Evolutionary conservation across 2,888 invertebrate species (phyloP), one percentile per base, ranked within the genome.

Genomic region (Thalpophila matura): DNA sequence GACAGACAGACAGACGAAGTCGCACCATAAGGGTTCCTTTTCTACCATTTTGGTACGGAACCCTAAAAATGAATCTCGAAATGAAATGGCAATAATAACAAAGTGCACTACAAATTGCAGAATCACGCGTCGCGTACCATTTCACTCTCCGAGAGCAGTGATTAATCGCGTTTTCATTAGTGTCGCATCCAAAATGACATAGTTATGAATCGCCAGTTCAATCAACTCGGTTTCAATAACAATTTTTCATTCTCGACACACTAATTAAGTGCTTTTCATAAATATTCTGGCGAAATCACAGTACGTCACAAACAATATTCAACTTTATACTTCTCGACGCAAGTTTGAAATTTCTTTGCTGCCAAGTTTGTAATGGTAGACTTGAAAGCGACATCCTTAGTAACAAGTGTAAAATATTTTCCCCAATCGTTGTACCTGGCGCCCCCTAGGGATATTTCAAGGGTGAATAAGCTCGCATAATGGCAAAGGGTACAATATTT

Each of bases 401-500:
- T 94, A 94, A 93, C 95, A 95, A 95, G 95, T 95, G 95, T 94
- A 95, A 94, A 94, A 94, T 95, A 94, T 94, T 94, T 94, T 94
- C 94, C 94, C 94, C 93, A 92, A 94, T 93, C 93, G 92, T 87
- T 85, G 94, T 94, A 94, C 94, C 95, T 94, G 94, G 90, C 90
- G 87, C 90, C 94, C 94, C 95, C 93, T 80, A 90, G 95, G 95
- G 95, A 95, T 95, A 95, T 95, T 95, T 95, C 95, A 95, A 94
- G 95, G 95, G 95, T 95, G 95, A 94, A 94, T 94, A 94, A 95
- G 94, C 95, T 92, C 90, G 93, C 91, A 95, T 95, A 95, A 95
- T 95, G 92, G 95, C 93, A 94, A 95, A 94, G 94, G 94, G 95
- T 95, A 95, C 94, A 94, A 95, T 95, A 95, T 95, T 95, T 95